These are phyloP conservation scores for Spongia lamella DNA, from an alignment of 37 sponge, comb jelly and placozoan genomes.

Conservation along the genomic window DNA sequence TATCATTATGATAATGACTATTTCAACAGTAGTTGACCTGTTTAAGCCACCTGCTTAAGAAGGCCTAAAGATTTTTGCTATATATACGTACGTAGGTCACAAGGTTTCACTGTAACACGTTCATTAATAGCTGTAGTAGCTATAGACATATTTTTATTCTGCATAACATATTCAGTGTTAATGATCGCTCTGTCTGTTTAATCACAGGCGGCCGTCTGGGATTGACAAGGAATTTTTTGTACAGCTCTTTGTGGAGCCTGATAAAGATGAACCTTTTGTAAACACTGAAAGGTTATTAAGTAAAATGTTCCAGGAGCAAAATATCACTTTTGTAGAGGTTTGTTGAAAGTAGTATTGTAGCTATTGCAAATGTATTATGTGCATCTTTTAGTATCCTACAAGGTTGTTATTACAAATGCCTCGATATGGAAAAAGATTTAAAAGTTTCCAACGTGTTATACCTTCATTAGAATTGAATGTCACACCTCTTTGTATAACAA, in stretches of 20 bases:
- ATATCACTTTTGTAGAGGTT: conserved; percentile 70
- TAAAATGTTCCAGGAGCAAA: conserved; percentile 58
- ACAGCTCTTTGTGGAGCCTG: conserved; percentile 74
- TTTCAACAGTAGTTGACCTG: too few relatives aligned
- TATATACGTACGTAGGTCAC: too few relatives aligned
- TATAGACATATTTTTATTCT: too few relatives aligned
- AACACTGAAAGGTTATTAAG: conserved; percentile 33
- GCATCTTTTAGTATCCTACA: conserved; percentile 46
- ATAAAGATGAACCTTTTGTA: neutral
- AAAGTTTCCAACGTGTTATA: conserved; percentile 76
- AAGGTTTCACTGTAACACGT: too few relatives aligned
- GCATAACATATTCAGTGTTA: too few relatives aligned
- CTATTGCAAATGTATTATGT: too few relatives aligned
- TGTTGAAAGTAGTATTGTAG: neutral
- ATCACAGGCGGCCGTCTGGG: conserved; percentile 82
- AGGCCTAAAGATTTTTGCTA: too few relatives aligned
- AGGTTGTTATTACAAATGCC: conserved; percentile 84
- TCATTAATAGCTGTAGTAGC: too few relatives aligned
- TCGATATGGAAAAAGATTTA: conserved; percentile 89
- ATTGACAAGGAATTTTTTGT: conserved; percentile 71
- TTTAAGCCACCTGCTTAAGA: too few relatives aligned
- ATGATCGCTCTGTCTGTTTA: too few relatives aligned
- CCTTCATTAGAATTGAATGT: conserved; percentile 68
- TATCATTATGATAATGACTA: too few relatives aligned
- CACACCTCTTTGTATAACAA: neutral